phyloP scores from a whole-genome alignment of 2,888 invertebrate species.

The Lysandra coridon region DNA sequence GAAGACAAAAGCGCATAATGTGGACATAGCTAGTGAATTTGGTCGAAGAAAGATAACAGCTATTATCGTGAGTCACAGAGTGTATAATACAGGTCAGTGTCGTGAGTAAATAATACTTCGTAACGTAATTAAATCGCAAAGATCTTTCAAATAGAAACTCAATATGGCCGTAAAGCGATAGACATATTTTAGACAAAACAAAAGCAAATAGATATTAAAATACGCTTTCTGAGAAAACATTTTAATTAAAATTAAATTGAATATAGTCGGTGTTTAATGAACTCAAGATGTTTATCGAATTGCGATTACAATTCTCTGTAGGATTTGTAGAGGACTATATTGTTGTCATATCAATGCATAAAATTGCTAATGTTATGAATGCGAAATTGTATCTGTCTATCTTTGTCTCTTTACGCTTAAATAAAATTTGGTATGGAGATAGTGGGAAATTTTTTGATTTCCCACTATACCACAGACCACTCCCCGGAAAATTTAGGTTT shows the following conservation, averaged over 20 bases:
- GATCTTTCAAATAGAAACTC: slow-evolving; percentile 1
- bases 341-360: slow-evolving; percentile 1
- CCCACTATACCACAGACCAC: too few relatives aligned
- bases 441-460: too few relatives aligned
- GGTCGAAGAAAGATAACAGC: too few relatives aligned
- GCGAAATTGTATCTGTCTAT: too few relatives aligned
- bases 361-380: not conserved
- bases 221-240: not conserved
- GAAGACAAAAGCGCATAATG: too few relatives aligned
- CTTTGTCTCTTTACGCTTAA: too few relatives aligned
- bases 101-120: not conserved
- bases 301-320: not conserved
- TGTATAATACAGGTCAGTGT: too few relatives aligned
- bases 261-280: not conserved
- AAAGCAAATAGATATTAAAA: not conserved
- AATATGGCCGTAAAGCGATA: not conserved
- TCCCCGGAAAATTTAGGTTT: too few relatives aligned
- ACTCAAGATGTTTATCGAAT: slow-evolving; percentile 5
- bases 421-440: too few relatives aligned
- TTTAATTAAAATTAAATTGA: slow-evolving; percentile 6
- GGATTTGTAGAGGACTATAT: not conserved
- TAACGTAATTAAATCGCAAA: not conserved
- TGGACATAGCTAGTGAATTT: too few relatives aligned
- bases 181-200: slow-evolving; percentile 10
- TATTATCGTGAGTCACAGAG: too few relatives aligned